Base-by-base conservation (phyloP, 2,888 invertebrate species). In the Synergus gifuensis region DNA sequence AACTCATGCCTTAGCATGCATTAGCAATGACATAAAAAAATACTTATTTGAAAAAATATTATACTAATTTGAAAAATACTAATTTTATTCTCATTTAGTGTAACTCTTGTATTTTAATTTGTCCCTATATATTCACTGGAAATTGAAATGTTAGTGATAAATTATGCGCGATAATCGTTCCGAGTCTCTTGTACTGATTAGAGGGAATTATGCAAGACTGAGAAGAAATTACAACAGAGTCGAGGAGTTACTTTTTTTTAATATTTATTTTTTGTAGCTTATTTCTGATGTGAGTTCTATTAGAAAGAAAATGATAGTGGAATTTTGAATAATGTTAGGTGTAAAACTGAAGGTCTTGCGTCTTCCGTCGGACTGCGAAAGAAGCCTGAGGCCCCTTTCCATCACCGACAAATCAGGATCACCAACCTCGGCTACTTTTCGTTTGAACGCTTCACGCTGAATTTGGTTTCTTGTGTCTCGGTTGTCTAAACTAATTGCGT, bases 401-500 rank as follows among this genome's bases (percentile, higher is more conserved):
- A 46, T 67, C 22, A 67, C 44, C 16, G 18, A 22, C 46, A 67
- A 67, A 67, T 67, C 67, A 44, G 46, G 67, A 67, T 46, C 67
- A 46, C 67, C 64, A 67, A 60, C 60, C 63, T 62, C 69, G 62
- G 76, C 79, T 77, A 78, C 78, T 84, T 85, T 86, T 85, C 80
- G 85, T 81, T 84, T 82, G 83, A 83, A 85, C 83, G 85, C 87
- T 88, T 88, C 88, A 88, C 88, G 86, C 86, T 81, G 84, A 84
- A 88, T 88, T 88, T 87, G 78, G 82, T 83, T 86, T 87, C 84
- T 88, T 86, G 80, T 81, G 76, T 76, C 42, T 58, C 76, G 84
- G 66, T 82, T 83, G 87, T 84, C 82, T 82, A 81, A 84, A 82
- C 86, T 87, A 87, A 88, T 87, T 86, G 86, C 84, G 85, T 83